Conservation (phyloP, 2,888 invertebrate species). For the Autographa pulchrina region DNA sequence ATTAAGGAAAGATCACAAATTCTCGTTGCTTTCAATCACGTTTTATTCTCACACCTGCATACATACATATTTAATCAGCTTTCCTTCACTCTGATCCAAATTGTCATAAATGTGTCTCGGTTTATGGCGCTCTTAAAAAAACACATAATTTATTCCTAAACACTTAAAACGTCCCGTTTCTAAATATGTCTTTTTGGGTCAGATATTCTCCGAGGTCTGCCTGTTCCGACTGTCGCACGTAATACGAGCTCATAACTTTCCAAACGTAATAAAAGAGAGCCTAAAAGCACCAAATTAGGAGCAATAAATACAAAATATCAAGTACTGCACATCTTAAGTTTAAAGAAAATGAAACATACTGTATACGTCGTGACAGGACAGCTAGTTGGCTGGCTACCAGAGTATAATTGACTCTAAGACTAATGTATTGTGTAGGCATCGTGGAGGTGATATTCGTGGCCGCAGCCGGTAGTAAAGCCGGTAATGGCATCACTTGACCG, state of each 20-base stretch:
- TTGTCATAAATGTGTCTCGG: background rate
- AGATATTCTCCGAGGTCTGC: background rate
- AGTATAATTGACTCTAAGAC: slow-evolving; percentile 43
- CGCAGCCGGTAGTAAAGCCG: slow-evolving; percentile 13
- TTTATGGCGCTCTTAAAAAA: slow-evolving; percentile 1
- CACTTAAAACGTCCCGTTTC: background rate
- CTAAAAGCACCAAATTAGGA: background rate
- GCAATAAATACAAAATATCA: slow-evolving; percentile 33
- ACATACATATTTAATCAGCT: background rate
- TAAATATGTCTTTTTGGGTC: background rate
- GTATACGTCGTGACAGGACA: slow-evolving; percentile 28
- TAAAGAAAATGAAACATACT: slow-evolving; percentile 19
- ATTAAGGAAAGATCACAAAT: background rate
- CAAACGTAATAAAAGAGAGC: background rate
- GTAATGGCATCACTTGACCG: slow-evolving; percentile 31
- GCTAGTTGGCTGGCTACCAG: slow-evolving; percentile 54
- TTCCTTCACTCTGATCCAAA: background rate
- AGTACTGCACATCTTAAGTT: slow-evolving; percentile 22
- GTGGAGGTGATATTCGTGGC: slow-evolving; percentile 12
- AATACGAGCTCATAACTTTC: background rate
- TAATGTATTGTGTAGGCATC: slow-evolving; percentile 32
- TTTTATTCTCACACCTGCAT: background rate
- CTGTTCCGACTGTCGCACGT: background rate
- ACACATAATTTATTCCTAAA: background rate
- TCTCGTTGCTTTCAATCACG: background rate